Base-by-base conservation (phyloP, 2,797 vertebrate species). In the Halcyon leucocephala region DNA sequence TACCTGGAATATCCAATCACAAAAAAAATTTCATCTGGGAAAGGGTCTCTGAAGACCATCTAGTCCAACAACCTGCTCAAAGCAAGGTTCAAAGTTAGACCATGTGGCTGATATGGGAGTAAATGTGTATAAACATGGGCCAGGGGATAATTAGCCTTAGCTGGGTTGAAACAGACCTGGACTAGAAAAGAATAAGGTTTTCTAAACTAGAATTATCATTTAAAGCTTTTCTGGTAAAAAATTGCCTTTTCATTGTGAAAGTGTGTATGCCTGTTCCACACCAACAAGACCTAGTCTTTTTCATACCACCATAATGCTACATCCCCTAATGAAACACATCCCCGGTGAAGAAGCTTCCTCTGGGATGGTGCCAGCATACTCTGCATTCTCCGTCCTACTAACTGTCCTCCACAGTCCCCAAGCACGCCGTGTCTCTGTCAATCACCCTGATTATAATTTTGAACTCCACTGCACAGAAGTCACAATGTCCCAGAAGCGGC, bases 401-500 rank as follows among this genome's bases (percentile, higher is more conserved):
- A 96, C 92, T 92, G 94, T 94, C 93, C 93, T 90, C 86, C 71
- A 12, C 83, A 22, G 86, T 93, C 90, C 93, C 81, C 89, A 55
- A 48, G 90, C 7, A 7, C 0, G 0, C 81, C 0, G 0, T 84
- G 62, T 78, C 73, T 93, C 94, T 95, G 81, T 82, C 94, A 96
- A 6, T 94, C 92, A 96, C 93, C 91, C 85, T 90, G 86, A 89
- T 93, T 92, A 92, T 55, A 92, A 90, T 93, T 85, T 92, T 97
- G 93, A 97, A 90, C 83, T 90, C 83, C 0, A 2, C 81, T 92
- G 93, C 81, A 64, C 95, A 73, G 73, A 72, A 97, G 93, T 93
- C 81, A 65, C 84, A 39, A 20, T 66, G 96, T 96, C 92, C 96
- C 92, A 92, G 90, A 93, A 89, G 92, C 12, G 8, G 49, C 48